Percentiles rank a stretch among this genome's conserved stretches.
phyloP scores from a whole-genome alignment of 2,113 vertebrate species.

The Motacilla alba region DNA sequence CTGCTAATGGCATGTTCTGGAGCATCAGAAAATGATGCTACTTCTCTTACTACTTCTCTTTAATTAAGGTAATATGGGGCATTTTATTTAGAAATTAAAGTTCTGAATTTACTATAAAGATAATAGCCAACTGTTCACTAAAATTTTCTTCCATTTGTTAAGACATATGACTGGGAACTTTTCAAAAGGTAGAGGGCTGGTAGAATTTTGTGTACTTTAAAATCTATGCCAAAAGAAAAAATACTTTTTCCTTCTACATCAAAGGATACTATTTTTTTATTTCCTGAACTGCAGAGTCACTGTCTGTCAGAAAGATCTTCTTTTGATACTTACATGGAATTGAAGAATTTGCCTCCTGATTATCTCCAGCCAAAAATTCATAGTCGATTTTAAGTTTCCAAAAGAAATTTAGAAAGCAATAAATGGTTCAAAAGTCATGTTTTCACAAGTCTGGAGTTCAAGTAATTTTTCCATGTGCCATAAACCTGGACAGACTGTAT shows the following conservation, averaged over 20 bases:
- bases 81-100: neutral
- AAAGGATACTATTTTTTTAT: accelerated
- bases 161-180: neutral
- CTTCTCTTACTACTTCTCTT: neutral
- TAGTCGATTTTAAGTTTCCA: neutral
- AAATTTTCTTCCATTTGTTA: neutral
- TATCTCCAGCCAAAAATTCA: neutral
- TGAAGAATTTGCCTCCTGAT: neutral
- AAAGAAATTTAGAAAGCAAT: neutral
- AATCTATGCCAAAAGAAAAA: neutral
- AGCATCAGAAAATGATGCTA: no score
- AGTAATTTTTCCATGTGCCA: neutral
- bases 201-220: neutral
- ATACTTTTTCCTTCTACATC: neutral
- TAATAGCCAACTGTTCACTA: neutral
- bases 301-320: neutral
- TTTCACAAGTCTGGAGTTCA: neutral
- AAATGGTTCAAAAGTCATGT: neutral
- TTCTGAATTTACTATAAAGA: neutral
- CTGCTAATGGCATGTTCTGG: neutral
- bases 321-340: neutral
- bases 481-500: neutral
- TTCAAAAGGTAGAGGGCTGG: neutral
- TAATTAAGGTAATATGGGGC: neutral
- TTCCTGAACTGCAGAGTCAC: neutral